A percentile compares a stretch with the other conserved stretches of the same genome.
Conservation (phyloP, 2,888 invertebrate genomes). For the Sericinus montela region DNA sequence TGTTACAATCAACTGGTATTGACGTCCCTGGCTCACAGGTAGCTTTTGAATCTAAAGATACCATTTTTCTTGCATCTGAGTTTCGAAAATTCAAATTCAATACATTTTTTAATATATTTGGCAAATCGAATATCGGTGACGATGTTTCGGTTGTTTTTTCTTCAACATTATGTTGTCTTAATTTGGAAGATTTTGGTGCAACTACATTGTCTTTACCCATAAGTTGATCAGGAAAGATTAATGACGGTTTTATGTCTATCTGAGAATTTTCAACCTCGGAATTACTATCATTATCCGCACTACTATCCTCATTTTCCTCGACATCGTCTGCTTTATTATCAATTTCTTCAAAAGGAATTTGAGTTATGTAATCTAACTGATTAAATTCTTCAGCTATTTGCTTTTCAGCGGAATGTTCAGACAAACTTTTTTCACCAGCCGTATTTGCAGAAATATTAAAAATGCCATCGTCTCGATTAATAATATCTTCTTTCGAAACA, state of each 20-base stretch:
- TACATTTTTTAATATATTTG: slow-evolving; percentile 29
- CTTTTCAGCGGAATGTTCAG: background rate
- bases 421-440: background rate
- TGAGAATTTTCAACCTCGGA: background rate
- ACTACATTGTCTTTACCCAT: background rate
- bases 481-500: background rate
- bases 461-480: background rate
- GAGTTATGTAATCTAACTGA: background rate
- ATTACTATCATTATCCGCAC: background rate
- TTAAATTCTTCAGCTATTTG: background rate
- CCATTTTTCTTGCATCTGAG: slow-evolving; percentile 31
- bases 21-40: slow-evolving; percentile 42
- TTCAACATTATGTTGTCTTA: background rate
- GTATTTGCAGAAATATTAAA: background rate
- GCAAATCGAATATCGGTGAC: background rate
- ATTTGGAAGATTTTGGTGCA: background rate
- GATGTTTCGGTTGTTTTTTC: background rate
- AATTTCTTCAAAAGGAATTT: slow-evolving; percentile 4
- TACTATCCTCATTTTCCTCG: background rate
- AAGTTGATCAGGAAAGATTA: background rate
- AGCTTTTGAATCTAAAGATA: slow-evolving; percentile 31
- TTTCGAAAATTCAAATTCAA: slow-evolving; percentile 41
- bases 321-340: background rate
- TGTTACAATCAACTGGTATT: slow-evolving; percentile 38
- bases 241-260: background rate